Evolutionary conservation across 1,140 invertebrate genomes (phyloP).

Genomic region (Cydia pomonella): DNA sequence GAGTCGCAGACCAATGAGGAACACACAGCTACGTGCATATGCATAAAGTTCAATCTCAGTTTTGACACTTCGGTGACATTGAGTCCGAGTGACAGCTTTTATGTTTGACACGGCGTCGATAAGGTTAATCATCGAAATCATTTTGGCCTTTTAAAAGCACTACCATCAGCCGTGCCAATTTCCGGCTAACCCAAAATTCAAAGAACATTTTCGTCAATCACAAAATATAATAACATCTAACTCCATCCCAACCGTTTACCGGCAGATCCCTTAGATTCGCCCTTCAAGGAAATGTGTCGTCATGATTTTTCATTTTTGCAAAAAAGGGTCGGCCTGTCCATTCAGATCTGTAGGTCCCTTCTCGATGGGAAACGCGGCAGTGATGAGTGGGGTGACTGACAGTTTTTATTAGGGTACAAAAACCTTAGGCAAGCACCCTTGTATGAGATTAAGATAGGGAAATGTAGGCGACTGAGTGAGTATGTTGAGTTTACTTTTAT

Average conservation of each 20-base stretch:
- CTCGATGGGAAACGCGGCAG: neutral
- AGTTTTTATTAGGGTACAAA: conserved; percentile 23
- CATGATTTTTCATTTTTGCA: conserved; percentile 32
- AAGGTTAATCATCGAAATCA: too few species aligned
- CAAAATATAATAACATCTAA: neutral
- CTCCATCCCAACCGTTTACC: neutral
- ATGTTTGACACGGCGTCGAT: too few species aligned
- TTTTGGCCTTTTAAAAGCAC: too few species aligned
- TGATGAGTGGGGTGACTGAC: conserved; percentile 25
- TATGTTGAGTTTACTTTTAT: neutral
- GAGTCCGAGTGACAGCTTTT: too few species aligned
- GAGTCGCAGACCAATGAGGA: too few species aligned
- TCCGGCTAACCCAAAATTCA: neutral
- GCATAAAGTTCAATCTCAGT: too few species aligned
- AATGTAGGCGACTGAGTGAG: neutral
- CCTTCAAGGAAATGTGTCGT: conserved; percentile 25
- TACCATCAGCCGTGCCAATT: neutral
- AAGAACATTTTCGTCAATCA: neutral
- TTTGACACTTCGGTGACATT: too few species aligned
- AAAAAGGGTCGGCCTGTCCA: conserved; percentile 27
- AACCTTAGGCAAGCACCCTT: neutral
- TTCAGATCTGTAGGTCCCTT: conserved; percentile 29
- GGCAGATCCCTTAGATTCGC: neutral
- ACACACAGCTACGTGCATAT: too few species aligned
- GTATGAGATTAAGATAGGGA: conserved; percentile 22